These are phyloP conservation scores for Drosophila cardini DNA, from an alignment of 1,140 invertebrate genomes.

Conservation along the genomic window DNA sequence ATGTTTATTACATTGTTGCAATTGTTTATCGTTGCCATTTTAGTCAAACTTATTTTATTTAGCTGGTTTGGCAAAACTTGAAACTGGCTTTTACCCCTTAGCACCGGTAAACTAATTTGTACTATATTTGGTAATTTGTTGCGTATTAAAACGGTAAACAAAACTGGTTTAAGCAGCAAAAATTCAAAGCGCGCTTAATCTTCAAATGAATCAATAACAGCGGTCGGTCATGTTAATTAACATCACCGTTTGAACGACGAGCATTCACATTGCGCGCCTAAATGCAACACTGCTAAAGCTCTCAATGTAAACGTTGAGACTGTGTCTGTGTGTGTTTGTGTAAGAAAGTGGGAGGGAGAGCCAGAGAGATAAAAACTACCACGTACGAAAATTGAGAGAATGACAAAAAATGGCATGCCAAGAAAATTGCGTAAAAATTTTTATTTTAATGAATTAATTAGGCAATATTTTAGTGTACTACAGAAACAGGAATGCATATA, in stretches of 20 bases:
- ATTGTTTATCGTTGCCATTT: constrained; percentile 1
- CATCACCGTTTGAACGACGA: constrained; percentile 22
- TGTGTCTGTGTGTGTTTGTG: constrained; percentile 4
- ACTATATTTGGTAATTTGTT: constrained; percentile 35
- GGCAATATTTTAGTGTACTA: neutral
- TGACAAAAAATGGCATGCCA: constrained; percentile 21
- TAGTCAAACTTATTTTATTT: constrained; percentile 15
- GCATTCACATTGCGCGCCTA: constrained; percentile 28
- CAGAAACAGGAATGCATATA: constrained; percentile 1
- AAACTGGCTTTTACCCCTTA: constrained; percentile 27
- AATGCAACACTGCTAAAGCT: constrained; percentile 52
- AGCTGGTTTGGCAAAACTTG: constrained; percentile 9
- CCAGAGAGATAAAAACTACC: constrained; percentile 13
- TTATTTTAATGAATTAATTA: constrained; percentile 29
- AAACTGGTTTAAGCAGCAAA: constrained; percentile 37
- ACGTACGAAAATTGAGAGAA: constrained; percentile 18
- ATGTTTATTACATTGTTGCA: constrained; percentile 32
- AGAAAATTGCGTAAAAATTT: constrained; percentile 53
- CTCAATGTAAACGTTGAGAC: constrained; percentile 11
- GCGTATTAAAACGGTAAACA: constrained; percentile 21
- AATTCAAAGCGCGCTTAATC: constrained; percentile 10
- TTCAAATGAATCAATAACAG: constrained; percentile 12
- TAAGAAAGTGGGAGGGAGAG: constrained; percentile 8
- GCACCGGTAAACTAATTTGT: constrained; percentile 30
- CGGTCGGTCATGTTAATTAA: constrained; percentile 32